A percentile compares a stretch with the other conserved stretches of the same genome.
Conservation (phyloP, 2,113 vertebrate species). For the Piprites chloris region DNA sequence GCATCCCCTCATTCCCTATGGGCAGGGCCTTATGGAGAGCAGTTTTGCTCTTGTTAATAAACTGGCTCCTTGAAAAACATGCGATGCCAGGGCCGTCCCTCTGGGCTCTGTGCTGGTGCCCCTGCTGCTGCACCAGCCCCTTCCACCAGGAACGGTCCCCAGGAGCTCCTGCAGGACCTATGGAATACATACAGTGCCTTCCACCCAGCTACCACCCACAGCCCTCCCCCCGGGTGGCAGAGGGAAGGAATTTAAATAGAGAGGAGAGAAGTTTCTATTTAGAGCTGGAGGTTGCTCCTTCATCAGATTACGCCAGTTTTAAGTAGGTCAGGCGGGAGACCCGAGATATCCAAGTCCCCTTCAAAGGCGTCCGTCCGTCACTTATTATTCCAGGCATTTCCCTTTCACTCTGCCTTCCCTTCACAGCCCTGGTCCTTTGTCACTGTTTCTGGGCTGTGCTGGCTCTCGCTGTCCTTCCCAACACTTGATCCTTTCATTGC, state of each 20-base stretch:
- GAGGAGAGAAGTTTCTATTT: conserved; percentile 19
- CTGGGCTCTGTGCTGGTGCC: neutral
- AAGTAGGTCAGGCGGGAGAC: conserved; percentile 65
- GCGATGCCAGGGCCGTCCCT: fast-evolving
- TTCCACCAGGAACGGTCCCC: neutral
- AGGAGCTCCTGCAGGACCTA: neutral
- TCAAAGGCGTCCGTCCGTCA: conserved; percentile 53
- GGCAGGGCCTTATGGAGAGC: too few species aligned
- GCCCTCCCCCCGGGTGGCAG: neutral
- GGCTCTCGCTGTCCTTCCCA: neutral
- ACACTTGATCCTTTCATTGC: neutral
- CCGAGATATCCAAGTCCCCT: conserved; percentile 37
- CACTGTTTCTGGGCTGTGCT: neutral
- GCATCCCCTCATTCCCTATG: neutral
- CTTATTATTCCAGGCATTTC: conserved; percentile 64
- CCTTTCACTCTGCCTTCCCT: neutral
- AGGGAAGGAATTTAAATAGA: neutral
- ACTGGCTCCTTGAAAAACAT: neutral
- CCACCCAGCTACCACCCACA: neutral
- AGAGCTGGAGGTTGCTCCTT: conserved; percentile 24
- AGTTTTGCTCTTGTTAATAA: neutral
- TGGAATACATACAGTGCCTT: fast-evolving
- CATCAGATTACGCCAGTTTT: conserved; percentile 37
- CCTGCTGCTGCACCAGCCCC: neutral
- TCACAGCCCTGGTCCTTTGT: neutral